These are phyloP conservation scores for Nylanderia fulva DNA, from an alignment of 1,140 invertebrate genomes.

Conservation along the genomic window DNA sequence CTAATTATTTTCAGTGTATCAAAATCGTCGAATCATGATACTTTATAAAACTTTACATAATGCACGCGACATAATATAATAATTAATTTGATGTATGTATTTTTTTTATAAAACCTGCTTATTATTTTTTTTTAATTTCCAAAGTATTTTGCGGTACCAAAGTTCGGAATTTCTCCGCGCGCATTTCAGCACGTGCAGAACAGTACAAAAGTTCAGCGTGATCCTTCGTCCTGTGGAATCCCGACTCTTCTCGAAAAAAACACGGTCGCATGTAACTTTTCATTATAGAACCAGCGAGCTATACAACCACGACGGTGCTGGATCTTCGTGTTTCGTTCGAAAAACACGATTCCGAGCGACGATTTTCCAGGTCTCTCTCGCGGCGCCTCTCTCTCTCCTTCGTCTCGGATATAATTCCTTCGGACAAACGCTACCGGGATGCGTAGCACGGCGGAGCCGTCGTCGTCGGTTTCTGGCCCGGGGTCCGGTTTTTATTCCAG, in stretches of 20 bases:
- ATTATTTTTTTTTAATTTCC: not conserved
- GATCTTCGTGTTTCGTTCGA: conserved; percentile 10
- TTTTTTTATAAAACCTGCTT: not conserved
- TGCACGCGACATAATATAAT: not conserved
- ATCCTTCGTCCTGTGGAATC: conserved; percentile 29
- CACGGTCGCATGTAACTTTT: conserved; percentile 45
- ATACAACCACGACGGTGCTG: conserved; percentile 13
- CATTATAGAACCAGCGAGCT: conserved; percentile 46
- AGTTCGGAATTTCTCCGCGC: not conserved
- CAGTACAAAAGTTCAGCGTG: not conserved
- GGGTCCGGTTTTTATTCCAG: conserved; percentile 75
- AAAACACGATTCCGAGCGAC: conserved; percentile 39
- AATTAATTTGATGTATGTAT: conserved; percentile 4
- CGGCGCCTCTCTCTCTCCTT: conserved; percentile 48
- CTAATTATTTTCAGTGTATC: not conserved
- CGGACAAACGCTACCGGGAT: conserved; percentile 38
- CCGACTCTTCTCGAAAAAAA: not conserved
- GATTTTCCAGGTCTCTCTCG: conserved; percentile 45
- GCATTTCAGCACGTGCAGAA: not conserved
- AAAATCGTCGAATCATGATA: conserved; percentile 10
- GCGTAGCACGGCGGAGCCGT: conserved; percentile 36
- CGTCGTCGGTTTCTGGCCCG: conserved; percentile 28
- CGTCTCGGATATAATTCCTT: conserved; percentile 62
- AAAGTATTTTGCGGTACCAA: not conserved
- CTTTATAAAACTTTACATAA: not conserved